A percentile compares a stretch with the other conserved stretches of the same genome.
Conservation (phyloP, 2,797 vertebrate species). For the Macrochelys suwanniensis region DNA sequence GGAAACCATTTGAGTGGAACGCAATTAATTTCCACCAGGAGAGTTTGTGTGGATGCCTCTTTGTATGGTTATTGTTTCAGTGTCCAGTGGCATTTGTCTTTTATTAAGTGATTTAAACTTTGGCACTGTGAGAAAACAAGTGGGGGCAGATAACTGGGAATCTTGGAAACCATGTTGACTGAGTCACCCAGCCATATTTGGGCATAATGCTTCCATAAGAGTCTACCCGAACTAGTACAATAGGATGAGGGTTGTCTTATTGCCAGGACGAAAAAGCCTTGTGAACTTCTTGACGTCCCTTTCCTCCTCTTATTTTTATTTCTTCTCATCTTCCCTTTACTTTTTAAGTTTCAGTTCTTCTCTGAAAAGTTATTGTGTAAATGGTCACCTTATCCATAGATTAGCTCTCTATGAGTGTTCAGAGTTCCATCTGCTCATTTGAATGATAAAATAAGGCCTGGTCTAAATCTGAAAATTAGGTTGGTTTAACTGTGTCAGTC, state of each 20-base stretch:
- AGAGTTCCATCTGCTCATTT: not conserved
- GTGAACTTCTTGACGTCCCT: not conserved
- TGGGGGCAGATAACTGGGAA: not conserved
- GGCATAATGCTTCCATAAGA: not conserved
- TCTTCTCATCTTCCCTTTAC: not conserved
- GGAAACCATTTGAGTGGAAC: not conserved
- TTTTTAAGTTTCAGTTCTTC: not conserved
- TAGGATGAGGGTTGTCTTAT: rapidly evolving
- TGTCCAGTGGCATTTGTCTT: not conserved
- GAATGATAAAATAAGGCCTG: not conserved
- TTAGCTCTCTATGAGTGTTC: not conserved
- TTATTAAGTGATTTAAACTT: not conserved
- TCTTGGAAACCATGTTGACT: not conserved
- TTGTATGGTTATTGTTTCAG: not conserved
- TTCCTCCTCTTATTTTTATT: not conserved
- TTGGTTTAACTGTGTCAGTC: not conserved
- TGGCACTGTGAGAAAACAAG: not conserved
- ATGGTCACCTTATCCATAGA: not conserved
- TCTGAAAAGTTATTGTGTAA: not conserved
- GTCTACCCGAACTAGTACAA: not conserved
- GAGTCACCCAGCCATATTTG: not conserved
- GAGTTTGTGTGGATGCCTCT: not conserved
- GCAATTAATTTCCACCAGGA: not conserved
- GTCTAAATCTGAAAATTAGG: not conserved
- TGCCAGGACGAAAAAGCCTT: not conserved